phyloP scores from a whole-genome alignment of 2,113 vertebrate genomes.

The Vulpes ferrilata region DNA sequence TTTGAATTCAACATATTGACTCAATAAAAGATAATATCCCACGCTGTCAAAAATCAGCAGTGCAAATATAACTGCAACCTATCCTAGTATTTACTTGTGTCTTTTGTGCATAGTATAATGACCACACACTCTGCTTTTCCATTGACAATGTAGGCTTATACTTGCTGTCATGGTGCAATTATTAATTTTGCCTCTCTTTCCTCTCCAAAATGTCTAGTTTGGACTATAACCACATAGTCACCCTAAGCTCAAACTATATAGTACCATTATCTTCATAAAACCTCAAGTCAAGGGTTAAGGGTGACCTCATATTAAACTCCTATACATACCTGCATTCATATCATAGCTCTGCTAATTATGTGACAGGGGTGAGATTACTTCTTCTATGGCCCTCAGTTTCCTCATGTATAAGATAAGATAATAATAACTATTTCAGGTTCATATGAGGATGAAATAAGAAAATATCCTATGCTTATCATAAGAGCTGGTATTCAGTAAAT shows the following conservation, averaged over 20 bases:
- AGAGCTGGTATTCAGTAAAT: not conserved
- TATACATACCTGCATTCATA: not conserved
- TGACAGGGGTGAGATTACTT: not conserved
- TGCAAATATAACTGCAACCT: not conserved
- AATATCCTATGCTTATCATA: not conserved
- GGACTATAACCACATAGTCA: not conserved
- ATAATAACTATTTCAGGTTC: not conserved
- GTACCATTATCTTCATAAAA: not conserved
- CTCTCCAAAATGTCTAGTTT: not conserved
- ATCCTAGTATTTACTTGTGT: not conserved
- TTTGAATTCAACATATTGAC: slow-evolving; percentile 57
- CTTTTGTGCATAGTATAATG: not conserved
- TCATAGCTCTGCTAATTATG: not conserved
- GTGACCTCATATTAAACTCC: not conserved
- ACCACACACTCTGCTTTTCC: not conserved
- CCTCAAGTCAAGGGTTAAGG: not conserved
- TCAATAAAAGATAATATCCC: slow-evolving; percentile 30
- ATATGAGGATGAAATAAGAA: not conserved
- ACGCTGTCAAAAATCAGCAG: slow-evolving; percentile 31
- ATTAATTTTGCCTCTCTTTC: not conserved
- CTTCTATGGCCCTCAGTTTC: not conserved
- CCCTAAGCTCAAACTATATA: not conserved
- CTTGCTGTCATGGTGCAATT: not conserved
- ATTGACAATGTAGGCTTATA: not conserved
- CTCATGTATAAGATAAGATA: not conserved